phyloP scores from a whole-genome alignment of 2,113 vertebrate genomes.

The Pithys albifrons region DNA sequence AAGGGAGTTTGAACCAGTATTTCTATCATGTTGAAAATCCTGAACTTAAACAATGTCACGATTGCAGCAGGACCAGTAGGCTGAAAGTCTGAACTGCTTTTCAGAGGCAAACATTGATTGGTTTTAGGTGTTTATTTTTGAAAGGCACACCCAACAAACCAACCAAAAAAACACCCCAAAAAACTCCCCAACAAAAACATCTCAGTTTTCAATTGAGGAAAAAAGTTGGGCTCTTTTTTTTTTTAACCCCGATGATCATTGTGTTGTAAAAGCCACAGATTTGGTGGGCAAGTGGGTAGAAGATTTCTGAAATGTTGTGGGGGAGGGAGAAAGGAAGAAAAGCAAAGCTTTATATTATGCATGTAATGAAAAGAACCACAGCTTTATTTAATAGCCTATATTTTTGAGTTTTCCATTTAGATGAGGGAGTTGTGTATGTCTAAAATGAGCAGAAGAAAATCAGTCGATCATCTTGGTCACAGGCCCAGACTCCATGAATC shows the following conservation, averaged over 20 bases:
- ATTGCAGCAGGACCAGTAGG: neutral
- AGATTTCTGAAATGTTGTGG: neutral
- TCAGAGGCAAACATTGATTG: neutral
- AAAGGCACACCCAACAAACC: neutral
- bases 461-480: neutral
- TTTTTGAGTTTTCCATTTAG: neutral
- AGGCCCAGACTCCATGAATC: neutral
- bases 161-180: neutral
- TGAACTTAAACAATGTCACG: neutral
- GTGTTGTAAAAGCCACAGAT: neutral
- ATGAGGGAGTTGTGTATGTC: neutral
- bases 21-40: neutral
- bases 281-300: neutral
- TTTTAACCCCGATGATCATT: too few species aligned
- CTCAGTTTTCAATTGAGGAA: neutral
- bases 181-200: fast-evolving
- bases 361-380: neutral
- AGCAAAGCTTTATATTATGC: neutral
- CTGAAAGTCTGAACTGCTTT: neutral
- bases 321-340: neutral
- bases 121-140: neutral
- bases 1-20: neutral
- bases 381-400: neutral
- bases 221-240: fast-evolving
- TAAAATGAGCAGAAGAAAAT: neutral